Base-by-base conservation (phyloP, 2,797 vertebrate species). In the Orientallactaga sibirica region DNA sequence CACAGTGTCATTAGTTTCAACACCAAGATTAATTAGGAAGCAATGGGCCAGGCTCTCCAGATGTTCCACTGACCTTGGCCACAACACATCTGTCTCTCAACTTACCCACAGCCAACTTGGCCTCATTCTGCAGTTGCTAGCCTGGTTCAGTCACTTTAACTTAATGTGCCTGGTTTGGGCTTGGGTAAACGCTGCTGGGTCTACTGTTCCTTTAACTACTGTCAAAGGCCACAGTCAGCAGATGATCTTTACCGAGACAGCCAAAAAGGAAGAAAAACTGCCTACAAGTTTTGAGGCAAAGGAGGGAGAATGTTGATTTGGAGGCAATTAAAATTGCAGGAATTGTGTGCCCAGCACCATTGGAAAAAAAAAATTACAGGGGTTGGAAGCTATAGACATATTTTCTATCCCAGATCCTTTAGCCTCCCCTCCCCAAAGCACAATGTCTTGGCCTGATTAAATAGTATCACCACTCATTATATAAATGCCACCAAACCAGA, bases 21-120 rank as follows among this genome's bases (percentile, higher is more conserved):
- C 95, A 90, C 86, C 87, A 90, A 96, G 95, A 96, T 97, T 96
- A 97, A 96, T 96, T 93, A 93, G 1, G 7, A 93, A 96, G 82
- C 81, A 12, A 86, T 64, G 77, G 89, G 91, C 75, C 90, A 92
- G 91, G 71, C 75, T 93, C 2, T 0, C 95, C 96, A 97, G 92
- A 94, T 93, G 95, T 93, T 96, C 20, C 0, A 6, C 93, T 73
- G 75, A 95, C 52, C 80, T 29, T 48, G 79, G 76, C 91, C 77
- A 89, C 95, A 88, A 70, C 81, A 48, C 93, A 90, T 76, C 81
- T 96, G 94, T 89, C 94, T 85, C 84, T 73, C 27, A 5, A 88
- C 73, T 74, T 76, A 19, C 25, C 7, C 22, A 37, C 68, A 24
- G 27, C 27, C 90, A 82, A 88, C 78, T 73, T 43, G 29, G 82